Evolutionary conservation across 2,797 vertebrate genomes (phyloP).

Genomic region (Morus bassanus): DNA sequence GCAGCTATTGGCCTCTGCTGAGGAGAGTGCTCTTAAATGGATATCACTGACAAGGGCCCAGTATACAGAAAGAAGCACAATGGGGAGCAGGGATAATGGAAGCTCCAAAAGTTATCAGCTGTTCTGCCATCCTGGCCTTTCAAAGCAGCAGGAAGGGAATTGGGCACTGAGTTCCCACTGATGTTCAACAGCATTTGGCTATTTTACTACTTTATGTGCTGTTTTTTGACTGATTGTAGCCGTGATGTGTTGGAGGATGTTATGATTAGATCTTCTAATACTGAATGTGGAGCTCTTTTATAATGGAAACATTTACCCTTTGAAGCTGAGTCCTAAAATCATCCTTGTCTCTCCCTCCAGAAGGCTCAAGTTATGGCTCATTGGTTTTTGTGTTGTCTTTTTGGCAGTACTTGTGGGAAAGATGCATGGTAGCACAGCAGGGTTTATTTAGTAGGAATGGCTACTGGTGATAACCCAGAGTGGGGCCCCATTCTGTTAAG

Average conservation of each 20-base stretch:
- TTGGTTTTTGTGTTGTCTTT: conserved; percentile 31
- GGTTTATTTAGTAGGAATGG: conserved; percentile 22
- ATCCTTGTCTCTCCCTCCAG: not conserved
- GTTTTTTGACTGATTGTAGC: not conserved
- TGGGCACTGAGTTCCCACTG: not conserved
- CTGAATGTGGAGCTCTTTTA: not conserved
- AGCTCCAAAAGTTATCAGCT: not conserved
- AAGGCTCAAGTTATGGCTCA: conserved; percentile 12
- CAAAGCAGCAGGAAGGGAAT: conserved; percentile 17
- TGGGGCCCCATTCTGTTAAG: not conserved
- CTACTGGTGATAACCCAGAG: conserved; percentile 2
- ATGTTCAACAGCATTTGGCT: not conserved
- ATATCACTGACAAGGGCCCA: conserved; percentile 4
- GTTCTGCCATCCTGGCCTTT: not conserved
- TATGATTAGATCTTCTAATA: not conserved
- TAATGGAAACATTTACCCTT: not conserved
- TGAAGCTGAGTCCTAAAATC: not conserved
- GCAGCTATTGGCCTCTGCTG: conserved; percentile 45
- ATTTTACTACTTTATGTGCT: not conserved
- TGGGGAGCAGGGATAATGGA: not conserved
- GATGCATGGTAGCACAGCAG: not conserved
- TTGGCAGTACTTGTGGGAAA: conserved; percentile 13
- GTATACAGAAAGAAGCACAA: not conserved
- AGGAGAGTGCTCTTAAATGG: conserved; percentile 32
- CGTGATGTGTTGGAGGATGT: not conserved